phyloP scores from a whole-genome alignment of 2,113 vertebrate genomes.

The cat (Felis catus) region DNA sequence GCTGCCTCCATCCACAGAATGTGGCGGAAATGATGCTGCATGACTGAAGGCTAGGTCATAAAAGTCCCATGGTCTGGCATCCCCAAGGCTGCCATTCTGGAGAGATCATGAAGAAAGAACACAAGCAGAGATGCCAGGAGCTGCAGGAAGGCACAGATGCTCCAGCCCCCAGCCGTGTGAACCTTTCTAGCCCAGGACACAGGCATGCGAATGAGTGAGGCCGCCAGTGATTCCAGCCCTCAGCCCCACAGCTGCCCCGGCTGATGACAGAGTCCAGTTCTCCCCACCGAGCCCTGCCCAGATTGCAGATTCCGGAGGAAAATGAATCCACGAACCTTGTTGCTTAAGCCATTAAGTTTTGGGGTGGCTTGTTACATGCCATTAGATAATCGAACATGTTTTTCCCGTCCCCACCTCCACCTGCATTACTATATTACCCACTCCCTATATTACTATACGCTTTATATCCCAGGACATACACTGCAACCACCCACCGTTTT shows the following conservation, averaged over 20 bases:
- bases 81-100: not conserved
- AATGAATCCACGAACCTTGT: not conserved
- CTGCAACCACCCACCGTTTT: not conserved
- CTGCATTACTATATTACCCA: not conserved
- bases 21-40: not conserved
- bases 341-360: not conserved
- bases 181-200: not conserved
- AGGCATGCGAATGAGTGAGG: not conserved
- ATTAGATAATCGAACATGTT: not conserved
- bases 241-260: not conserved
- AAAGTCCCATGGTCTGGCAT: not conserved
- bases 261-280: not conserved
- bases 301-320: not conserved
- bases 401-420: not conserved
- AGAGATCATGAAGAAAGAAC: not conserved
- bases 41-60: not conserved
- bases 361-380: not conserved
- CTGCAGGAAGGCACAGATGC: not conserved
- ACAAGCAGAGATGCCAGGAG: not conserved
- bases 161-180: not conserved
- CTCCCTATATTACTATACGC: not conserved
- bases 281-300: not conserved
- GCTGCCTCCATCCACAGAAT: not conserved
- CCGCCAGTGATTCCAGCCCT: not conserved
- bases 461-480: not conserved